These are phyloP conservation scores for Eupsilia transversa DNA, from an alignment of 2,888 invertebrate species.

Conservation along the genomic window DNA sequence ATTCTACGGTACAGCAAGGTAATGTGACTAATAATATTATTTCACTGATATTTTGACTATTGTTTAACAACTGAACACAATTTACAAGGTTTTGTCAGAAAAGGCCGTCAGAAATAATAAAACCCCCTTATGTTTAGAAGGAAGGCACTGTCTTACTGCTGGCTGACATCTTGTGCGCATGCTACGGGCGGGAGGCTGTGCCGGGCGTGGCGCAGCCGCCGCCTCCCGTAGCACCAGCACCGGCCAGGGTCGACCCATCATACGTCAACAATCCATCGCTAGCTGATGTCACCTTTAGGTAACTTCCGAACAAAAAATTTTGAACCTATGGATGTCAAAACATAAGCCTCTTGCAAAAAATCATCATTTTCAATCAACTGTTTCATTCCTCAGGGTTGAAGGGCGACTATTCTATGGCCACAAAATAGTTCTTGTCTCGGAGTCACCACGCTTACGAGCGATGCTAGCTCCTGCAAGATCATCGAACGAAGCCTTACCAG, in stretches of 20 bases:
- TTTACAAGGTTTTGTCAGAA: neutral
- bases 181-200: slow-evolving; percentile 96
- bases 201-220: slow-evolving; percentile 90
- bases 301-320: slow-evolving; percentile 10
- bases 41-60: neutral
- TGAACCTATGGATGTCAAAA: too few relatives aligned
- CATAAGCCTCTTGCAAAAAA: neutral
- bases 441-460: slow-evolving; percentile 95
- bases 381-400: slow-evolving; percentile 92
- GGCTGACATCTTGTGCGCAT: slow-evolving; percentile 97
- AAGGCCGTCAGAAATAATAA: slow-evolving; percentile 31
- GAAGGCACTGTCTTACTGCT: slow-evolving; percentile 96
- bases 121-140: slow-evolving; percentile 90
- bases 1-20: slow-evolving; percentile 97
- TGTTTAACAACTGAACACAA: neutral
- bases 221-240: slow-evolving; percentile 91
- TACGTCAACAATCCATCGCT: slow-evolving; percentile 98
- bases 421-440: slow-evolving; percentile 97
- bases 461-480: slow-evolving; percentile 92
- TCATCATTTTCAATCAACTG: neutral
- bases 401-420: slow-evolving; percentile 97
- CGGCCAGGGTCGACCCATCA: slow-evolving; percentile 96
- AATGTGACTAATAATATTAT: slow-evolving; percentile 58
- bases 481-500: slow-evolving; percentile 72
- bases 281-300: slow-evolving; percentile 97